Conservation (phyloP, 2,113 vertebrate genomes). For the Bos javanicus region DNA sequence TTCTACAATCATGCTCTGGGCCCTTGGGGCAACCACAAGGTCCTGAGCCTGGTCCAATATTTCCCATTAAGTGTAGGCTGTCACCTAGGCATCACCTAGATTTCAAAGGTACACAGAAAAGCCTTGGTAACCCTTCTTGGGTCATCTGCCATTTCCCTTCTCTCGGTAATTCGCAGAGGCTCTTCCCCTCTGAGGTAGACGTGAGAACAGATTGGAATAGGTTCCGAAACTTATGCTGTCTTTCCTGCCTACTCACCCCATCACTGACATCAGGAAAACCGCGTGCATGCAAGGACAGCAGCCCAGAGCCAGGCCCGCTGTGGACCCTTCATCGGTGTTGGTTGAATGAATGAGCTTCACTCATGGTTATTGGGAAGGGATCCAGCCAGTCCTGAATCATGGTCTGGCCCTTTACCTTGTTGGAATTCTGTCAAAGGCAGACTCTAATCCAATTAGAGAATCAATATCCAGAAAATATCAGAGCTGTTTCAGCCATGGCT, state of each 20-base stretch:
- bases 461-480: constrained; percentile 56
- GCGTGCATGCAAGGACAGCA: no score
- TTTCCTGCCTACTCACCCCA: not conserved
- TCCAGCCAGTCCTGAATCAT: constrained; percentile 17
- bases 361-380: not conserved
- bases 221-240: not conserved
- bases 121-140: not conserved
- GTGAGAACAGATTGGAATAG: not conserved
- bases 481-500: constrained; percentile 10
- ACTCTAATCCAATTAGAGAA: constrained; percentile 54
- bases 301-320: not conserved
- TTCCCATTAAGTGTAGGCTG: not conserved
- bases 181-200: not conserved
- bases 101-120: not conserved
- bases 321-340: not conserved
- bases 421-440: constrained; percentile 57
- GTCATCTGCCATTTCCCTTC: not conserved
- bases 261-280: not conserved
- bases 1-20: not conserved
- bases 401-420: not conserved
- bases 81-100: not conserved
- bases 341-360: not conserved
- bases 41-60: not conserved
- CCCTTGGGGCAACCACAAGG: not conserved
- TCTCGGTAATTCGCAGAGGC: not conserved